Conservation (phyloP, 2,888 invertebrate genomes). For the Meta bourneti region DNA sequence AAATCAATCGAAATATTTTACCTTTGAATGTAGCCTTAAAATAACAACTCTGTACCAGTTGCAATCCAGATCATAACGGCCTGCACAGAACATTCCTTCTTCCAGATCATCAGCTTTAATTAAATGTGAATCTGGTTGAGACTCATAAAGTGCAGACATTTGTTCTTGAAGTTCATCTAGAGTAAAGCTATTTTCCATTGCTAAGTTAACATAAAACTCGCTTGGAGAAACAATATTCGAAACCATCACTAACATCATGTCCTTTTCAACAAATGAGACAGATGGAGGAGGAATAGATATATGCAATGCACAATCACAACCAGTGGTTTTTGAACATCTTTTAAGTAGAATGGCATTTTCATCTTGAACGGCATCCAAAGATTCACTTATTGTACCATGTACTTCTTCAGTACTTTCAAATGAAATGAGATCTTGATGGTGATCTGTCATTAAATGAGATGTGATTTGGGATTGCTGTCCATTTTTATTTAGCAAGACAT, state of each 20-base stretch:
- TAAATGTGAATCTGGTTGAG: not conserved
- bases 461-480: not conserved
- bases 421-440: slow-evolving; percentile 26
- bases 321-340: slow-evolving; percentile 13
- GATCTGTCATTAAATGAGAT: no score
- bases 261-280: slow-evolving; percentile 45
- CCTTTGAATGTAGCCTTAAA: slow-evolving; percentile 14
- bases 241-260: slow-evolving; percentile 62
- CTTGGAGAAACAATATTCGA: slow-evolving; percentile 44
- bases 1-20: not conserved
- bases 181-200: slow-evolving; percentile 43
- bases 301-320: slow-evolving; percentile 28
- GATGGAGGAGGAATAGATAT: slow-evolving; percentile 47
- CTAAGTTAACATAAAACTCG: slow-evolving; percentile 72
- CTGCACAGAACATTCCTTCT: slow-evolving; percentile 63
- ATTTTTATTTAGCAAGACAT: not conserved
- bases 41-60: slow-evolving; percentile 66
- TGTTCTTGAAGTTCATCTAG: slow-evolving; percentile 69
- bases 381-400: not conserved
- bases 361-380: not conserved
- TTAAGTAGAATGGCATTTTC: not conserved
- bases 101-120: slow-evolving; percentile 12
- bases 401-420: slow-evolving; percentile 45
- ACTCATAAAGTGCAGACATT: slow-evolving; percentile 42
- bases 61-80: slow-evolving; percentile 49